Evolutionary conservation across 2,797 vertebrate species (phyloP).

Genomic region (Periophthalmus magnuspinnatus): DNA sequence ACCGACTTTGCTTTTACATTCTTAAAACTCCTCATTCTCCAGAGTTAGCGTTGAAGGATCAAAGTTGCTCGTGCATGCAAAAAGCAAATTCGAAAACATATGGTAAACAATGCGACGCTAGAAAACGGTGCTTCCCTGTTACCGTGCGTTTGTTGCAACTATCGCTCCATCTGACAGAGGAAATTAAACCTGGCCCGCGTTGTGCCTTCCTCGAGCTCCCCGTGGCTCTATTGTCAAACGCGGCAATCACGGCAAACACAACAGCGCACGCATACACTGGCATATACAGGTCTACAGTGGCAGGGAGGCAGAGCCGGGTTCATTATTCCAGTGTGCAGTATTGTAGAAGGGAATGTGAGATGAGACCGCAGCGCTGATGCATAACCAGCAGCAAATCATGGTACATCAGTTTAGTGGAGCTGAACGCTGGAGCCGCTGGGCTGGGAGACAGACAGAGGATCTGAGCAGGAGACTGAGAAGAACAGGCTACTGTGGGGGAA

Average conservation of each 20-base stretch:
- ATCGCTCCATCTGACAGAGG: slow-evolving; percentile 75
- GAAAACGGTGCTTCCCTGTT: slow-evolving; percentile 63
- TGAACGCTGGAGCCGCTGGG: slow-evolving; percentile 69
- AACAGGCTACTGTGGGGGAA: slow-evolving; percentile 45
- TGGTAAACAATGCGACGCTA: slow-evolving; percentile 43
- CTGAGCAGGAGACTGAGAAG: slow-evolving; percentile 46
- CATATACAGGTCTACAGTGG: slow-evolving; percentile 17
- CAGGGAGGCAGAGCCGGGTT: slow-evolving; percentile 60
- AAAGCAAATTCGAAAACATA: slow-evolving; percentile 35
- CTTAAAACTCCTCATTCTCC: slow-evolving; percentile 59
- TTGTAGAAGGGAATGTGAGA: slow-evolving; percentile 74
- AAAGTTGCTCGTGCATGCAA: slow-evolving; percentile 32
- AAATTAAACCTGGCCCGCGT: slow-evolving; percentile 78
- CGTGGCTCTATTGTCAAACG: slow-evolving; percentile 77
- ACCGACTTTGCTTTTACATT: slow-evolving; percentile 69
- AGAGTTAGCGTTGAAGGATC: slow-evolving; percentile 66
- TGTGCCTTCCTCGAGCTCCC: slow-evolving; percentile 75
- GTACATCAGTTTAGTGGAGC: slow-evolving; percentile 80
- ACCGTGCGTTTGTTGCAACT: slow-evolving; percentile 75
- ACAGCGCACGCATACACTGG: slow-evolving; percentile 21
- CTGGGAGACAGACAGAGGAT: slow-evolving; percentile 63
- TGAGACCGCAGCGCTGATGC: slow-evolving; percentile 77
- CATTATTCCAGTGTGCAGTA: slow-evolving; percentile 78
- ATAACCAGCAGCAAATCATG: slow-evolving; percentile 78
- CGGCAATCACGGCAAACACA: slow-evolving; percentile 73